These are phyloP conservation scores for Bos indicus DNA, from an alignment of 2,113 vertebrate genomes.

Conservation along the genomic window DNA sequence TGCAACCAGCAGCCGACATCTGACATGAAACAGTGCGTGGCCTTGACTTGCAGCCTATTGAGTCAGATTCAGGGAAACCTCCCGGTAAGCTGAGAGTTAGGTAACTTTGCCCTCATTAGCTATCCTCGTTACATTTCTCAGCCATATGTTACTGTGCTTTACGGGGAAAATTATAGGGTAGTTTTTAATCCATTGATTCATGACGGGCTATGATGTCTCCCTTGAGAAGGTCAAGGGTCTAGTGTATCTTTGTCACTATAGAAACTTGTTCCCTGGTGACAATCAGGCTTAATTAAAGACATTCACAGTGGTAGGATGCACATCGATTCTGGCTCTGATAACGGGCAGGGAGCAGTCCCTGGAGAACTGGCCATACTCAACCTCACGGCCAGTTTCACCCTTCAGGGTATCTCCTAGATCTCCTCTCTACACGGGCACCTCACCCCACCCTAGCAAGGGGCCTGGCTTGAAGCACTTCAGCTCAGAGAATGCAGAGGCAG, in stretches of 20 bases:
- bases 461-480: neutral
- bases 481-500: neutral
- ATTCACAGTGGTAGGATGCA: neutral
- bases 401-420: neutral
- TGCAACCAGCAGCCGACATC: neutral
- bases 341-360: neutral
- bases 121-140: neutral
- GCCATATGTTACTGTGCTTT: neutral
- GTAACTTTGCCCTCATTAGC: neutral
- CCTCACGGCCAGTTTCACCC: neutral
- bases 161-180: neutral
- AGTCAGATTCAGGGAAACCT: neutral
- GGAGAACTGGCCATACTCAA: neutral
- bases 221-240: conserved; percentile 56
- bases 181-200: neutral
- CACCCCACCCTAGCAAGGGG: neutral
- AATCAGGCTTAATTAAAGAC: neutral
- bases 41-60: neutral
- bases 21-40: neutral
- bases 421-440: neutral
- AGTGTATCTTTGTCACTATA: conserved; percentile 48
- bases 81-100: neutral
- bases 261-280: conserved; percentile 53
- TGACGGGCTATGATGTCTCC: conserved; percentile 29
- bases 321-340: neutral